Evolutionary conservation across 2,113 vertebrate genomes (phyloP).

Genomic region (Actinemys pallida): DNA sequence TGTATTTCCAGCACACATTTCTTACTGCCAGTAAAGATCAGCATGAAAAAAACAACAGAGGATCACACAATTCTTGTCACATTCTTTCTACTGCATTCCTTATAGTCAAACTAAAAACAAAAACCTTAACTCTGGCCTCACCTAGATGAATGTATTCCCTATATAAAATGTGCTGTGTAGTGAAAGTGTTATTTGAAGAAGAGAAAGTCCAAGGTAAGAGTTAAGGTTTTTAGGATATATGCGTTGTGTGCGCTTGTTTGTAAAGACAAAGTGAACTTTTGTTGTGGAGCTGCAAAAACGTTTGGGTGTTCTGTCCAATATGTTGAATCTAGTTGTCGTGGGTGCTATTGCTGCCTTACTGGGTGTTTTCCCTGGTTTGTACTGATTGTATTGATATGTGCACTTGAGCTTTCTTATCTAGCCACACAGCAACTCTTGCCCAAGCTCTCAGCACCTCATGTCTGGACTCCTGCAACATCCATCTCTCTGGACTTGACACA

Average conservation of each 20-base stretch:
- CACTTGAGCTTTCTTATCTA: neutral
- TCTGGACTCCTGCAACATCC: neutral
- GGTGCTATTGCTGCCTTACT: neutral
- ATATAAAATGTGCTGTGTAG: neutral
- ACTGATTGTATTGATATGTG: neutral
- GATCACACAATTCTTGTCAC: neutral
- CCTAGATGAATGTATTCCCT: neutral
- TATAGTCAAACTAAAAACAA: fast-evolving
- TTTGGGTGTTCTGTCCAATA: neutral
- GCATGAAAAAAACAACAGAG: neutral
- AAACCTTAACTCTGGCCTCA: neutral
- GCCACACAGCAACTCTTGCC: neutral
- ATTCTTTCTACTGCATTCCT: neutral
- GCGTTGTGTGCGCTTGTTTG: neutral
- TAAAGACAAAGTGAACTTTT: neutral
- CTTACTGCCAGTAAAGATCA: neutral
- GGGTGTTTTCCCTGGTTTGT: neutral
- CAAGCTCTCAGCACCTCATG: neutral
- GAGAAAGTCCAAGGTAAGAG: fast-evolving
- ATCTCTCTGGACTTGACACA: neutral
- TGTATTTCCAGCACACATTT: fast-evolving
- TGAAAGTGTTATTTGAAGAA: neutral
- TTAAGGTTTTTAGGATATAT: neutral
- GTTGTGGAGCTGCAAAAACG: neutral
- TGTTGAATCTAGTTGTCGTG: neutral